Conservation (phyloP, 2,888 invertebrate species). For the Parelbella ahira region DNA sequence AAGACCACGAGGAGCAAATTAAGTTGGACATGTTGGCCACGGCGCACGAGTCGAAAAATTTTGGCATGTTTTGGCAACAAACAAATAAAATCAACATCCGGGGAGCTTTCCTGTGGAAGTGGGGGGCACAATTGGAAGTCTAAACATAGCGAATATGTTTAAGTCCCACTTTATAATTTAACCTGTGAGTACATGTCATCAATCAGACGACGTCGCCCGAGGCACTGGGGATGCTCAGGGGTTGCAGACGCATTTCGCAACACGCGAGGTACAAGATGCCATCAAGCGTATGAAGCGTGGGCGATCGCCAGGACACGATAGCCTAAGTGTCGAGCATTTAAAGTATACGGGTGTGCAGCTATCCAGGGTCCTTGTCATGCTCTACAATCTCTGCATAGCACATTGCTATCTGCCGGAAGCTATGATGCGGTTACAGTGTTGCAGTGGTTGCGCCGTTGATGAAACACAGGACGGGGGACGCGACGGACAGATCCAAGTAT, state of each 20-base stretch:
- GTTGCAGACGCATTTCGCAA: background rate
- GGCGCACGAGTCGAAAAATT: background rate
- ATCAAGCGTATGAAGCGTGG: background rate
- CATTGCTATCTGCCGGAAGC: conserved; percentile 6
- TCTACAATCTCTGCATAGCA: conserved; percentile 17
- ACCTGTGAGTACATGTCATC: no score
- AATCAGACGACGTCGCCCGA: no score
- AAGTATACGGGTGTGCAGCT: conserved; percentile 17
- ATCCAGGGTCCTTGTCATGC: conserved; percentile 9
- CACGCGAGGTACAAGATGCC: background rate
- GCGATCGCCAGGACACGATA: conserved; percentile 6
- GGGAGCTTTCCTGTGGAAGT: conserved; percentile 26
- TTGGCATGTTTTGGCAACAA: conserved; percentile 26
- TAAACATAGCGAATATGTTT: conserved; percentile 1
- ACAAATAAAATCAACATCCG: conserved; percentile 23
- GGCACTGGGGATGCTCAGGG: no score
- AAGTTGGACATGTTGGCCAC: conserved; percentile 9
- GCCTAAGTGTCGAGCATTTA: conserved; percentile 17
- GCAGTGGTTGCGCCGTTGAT: conserved; percentile 4
- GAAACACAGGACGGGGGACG: conserved; percentile 25
- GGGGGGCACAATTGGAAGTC: conserved; percentile 12
- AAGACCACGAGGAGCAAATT: background rate
- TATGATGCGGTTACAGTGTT: no score
- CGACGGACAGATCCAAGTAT: conserved; percentile 23
- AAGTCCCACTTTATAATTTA: background rate